These are phyloP conservation scores for Poecilia picta DNA, from an alignment of 2,797 vertebrate genomes.

Conservation along the genomic window DNA sequence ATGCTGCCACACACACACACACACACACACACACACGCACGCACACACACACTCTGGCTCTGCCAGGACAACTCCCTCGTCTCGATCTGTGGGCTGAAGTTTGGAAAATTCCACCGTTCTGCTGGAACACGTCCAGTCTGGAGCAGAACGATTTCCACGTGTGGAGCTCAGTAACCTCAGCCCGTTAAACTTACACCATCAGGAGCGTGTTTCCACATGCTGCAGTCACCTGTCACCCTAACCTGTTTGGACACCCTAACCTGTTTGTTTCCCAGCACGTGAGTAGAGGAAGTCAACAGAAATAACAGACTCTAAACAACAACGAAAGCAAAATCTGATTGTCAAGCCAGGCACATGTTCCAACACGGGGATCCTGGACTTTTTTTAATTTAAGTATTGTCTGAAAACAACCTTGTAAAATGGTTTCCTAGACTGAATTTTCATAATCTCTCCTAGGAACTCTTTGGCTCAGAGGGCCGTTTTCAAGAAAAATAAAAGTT, in stretches of 20 bases:
- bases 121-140: conserved; percentile 28
- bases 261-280: neutral
- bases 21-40: conserved; percentile 11
- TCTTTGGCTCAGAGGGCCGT: neutral
- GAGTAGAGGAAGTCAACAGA: neutral
- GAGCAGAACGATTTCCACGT: neutral
- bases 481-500: neutral
- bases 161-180: neutral
- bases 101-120: conserved; percentile 31
- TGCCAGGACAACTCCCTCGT: neutral
- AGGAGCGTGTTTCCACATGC: neutral
- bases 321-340: neutral
- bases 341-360: neutral
- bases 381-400: neutral
- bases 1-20: conserved; percentile 15
- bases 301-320: neutral
- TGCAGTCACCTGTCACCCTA: neutral
- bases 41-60: neutral
- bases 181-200: neutral
- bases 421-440: neutral
- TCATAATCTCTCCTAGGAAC: neutral
- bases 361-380: too few relatives aligned
- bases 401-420: neutral
- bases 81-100: conserved; percentile 2
- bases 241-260: neutral